Evolutionary conservation across 1,140 invertebrate genomes (phyloP), one percentile per base, ranked within the genome.

Genomic region (Brachionus paranguensis): DNA sequence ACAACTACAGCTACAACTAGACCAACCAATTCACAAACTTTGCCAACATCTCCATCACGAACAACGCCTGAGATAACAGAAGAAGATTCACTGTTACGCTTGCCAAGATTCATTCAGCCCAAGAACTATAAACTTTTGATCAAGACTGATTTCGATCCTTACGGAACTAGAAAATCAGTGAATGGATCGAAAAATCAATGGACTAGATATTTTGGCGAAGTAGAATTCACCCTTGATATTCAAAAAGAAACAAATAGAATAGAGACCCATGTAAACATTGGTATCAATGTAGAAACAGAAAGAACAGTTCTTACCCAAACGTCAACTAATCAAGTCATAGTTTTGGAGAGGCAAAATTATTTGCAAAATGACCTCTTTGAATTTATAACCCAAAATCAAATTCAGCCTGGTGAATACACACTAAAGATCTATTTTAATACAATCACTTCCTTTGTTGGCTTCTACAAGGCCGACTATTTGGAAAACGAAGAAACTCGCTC

Each of bases 1-100:
- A 55, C 83, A 1, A 50, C 68, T 29, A 72, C 83, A 20, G 24
- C 68, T 43, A 76, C 68, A 20, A 24, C 72, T 43, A 78, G 27
- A 64, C 29, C 84, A 78, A 53, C 84, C 45, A 41, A 17, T 88
- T 68, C 84, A 24, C 8, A 0, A 78, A 27, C 68, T 33, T 33
- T 72, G 17, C 68, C 72, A 24, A 2, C 72, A 47, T 27, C 72
- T 45, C 20, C 20, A 12, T 14, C 17, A 1, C n/a, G 20, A 12
- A 24, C 72, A 37, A 76, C 72, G 7, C 41, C 45, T 27, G 45
- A 33, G 14, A 76, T 29, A 29, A 33, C 72, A 50, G 43, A 50
- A 27, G 24, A 76, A 8, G 24, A 50, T 12, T 12, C n/a, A 3
- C 11, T 24, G 14, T 64, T 81, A 7, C 50, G 78, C 12, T 64